phyloP scores from a whole-genome alignment of 2,888 invertebrate species.

The Panorpa germanica region DNA sequence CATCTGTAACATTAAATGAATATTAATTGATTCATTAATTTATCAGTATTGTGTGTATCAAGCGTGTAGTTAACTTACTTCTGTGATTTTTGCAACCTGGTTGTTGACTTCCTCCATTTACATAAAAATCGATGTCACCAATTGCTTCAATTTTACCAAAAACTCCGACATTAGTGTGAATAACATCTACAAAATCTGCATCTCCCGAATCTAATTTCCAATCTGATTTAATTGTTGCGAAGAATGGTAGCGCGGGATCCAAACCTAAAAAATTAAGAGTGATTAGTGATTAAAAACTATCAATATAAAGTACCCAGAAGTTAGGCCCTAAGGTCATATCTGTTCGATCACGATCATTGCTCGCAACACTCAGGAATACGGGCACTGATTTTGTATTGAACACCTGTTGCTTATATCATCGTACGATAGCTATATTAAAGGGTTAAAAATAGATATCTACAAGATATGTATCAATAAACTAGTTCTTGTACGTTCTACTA shows the following conservation, averaged over 20 bases:
- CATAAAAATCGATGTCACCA: slow-evolving; percentile 43
- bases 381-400: no score
- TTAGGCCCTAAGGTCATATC: no score
- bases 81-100: slow-evolving; percentile 13
- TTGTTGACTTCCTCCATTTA: slow-evolving; percentile 31
- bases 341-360: no score
- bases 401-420: no score
- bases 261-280: slow-evolving; percentile 22
- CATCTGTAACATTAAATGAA: slow-evolving; percentile 13
- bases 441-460: no score
- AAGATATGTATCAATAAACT: no score
- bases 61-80: slow-evolving; percentile 11
- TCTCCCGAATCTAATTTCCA: slow-evolving; percentile 30
- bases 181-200: slow-evolving; percentile 33
- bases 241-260: slow-evolving; percentile 44
- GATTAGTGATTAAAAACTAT: slow-evolving; percentile 1
- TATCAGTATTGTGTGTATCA: not conserved
- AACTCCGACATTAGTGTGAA: slow-evolving; percentile 35
- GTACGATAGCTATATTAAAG: no score
- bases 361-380: no score
- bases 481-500: no score
- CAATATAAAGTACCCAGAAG: not conserved
- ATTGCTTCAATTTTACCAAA: slow-evolving; percentile 34
- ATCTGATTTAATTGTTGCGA: slow-evolving; percentile 26
- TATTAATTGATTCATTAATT: not conserved